Base-by-base conservation (phyloP, 2,888 invertebrate genomes). In the Epinotia ramella region DNA sequence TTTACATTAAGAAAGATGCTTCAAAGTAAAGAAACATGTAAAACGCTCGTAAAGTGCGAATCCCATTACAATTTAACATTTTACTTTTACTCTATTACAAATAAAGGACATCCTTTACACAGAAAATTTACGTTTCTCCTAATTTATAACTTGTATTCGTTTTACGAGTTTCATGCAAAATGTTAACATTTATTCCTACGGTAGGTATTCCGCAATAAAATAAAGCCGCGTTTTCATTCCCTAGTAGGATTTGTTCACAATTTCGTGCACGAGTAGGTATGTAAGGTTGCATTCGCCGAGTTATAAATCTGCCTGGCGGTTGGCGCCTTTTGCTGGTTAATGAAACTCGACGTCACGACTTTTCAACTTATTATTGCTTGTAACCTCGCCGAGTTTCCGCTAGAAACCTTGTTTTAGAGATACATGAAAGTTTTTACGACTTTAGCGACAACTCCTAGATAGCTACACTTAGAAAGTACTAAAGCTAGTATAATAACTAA, bases 311-410 rank as follows among this genome's bases (percentile, higher is more conserved):
- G 82, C 84, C 81, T 80, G 81, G 80, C 82, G 88, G 71, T 76
- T 76, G 76, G 62, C 76, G 71, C 76, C 84, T 87, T 87, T 84
- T 84, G 83, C 81, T 78, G 84, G 85, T 85, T 89, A 90, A 91
- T 90, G 87, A 88, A 90, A 90, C 86, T 85, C 84, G 84, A 86
- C 86, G 87, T 89, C 87, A 88, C 86, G 85, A 87, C 84, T 85
- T 84, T 84, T 81, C 79, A 84, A 83, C 83, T 84, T 84, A 83
- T 81, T 80, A 80, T 78, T 71, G 78, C 79, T 77, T 77, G 72
- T 76, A 76, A 62, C 66, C 62, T 63, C 69, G 73, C 63, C 40
- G 62, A 73, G 67, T 63, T 76, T 62, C 70, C 69, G 57, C 77
- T 77, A 71, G 73, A 71, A 73, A 73, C 69, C 73, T 66, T 62